Base-by-base conservation (phyloP, 2,888 invertebrate genomes). In the Cantharis flavilabris region DNA sequence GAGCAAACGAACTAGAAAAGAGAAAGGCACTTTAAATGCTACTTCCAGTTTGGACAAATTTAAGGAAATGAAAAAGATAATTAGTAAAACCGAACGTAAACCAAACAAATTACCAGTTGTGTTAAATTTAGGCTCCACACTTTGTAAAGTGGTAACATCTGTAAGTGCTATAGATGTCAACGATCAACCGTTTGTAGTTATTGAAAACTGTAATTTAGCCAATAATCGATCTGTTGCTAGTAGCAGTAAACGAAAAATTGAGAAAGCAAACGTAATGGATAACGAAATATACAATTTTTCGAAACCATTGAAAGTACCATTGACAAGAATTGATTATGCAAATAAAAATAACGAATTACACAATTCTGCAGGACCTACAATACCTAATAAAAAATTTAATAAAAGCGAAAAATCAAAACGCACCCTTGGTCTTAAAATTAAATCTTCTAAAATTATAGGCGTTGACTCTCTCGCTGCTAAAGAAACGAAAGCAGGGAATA, bases 41-140 rank as follows among this genome's bases (percentile, higher is more conserved):
- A 71, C 72, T 73, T 75, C 79, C 4, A 84, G 83, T 33, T 85
- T 85, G 84, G 77, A 80, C 13, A 76, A 84, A 75, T 79, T 85
- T 18, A 81, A 82, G 67, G 80, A 83, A 70, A 82, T 84, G 9
- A 81, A 82, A 18, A 84, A 83, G 73, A 81, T 80, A 14, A 76
- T 81, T 5, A 75, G 64, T 26, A 79, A 79, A 71, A 74, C 65
- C 11, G 71, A 65, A n/a, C 49, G 49, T n/a, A 49, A 49, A 49
- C n/a, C 7, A n/a, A 49, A n/a, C 0, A n/a, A 49, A n/a, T 49
- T 49, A 49, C 49, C 49, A 49, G 9, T 49, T n/a, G 49, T 49
- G 7, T 3, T 7, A n/a, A n/a, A 49, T 49, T 13, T n/a, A n/a
- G 13, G n/a, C n/a, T 7, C n/a, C n/a, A 49, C 5, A 13, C 2